phyloP scores from a whole-genome alignment of 2,113 vertebrate species.

The Chitala chitala region DNA sequence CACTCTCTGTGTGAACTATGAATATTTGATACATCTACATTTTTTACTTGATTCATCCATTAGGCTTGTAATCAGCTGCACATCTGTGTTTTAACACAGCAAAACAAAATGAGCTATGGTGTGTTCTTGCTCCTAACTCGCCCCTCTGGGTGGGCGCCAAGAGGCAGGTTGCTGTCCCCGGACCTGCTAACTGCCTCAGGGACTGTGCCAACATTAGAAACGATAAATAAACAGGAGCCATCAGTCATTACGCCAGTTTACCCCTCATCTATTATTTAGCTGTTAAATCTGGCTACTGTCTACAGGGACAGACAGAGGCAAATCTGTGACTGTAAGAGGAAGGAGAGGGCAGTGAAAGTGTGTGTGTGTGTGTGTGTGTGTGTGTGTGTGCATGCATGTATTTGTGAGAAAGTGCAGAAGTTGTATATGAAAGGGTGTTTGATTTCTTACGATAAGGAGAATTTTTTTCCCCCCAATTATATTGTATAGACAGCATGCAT shows the following conservation, averaged over 20 bases:
- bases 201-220: slow-evolving; percentile 8
- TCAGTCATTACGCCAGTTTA: slow-evolving; percentile 36
- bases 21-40: background rate
- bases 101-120: slow-evolving; percentile 3
- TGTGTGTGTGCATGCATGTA: background rate
- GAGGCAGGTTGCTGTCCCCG: background rate
- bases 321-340: too few species aligned
- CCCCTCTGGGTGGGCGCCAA: background rate
- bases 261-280: slow-evolving; percentile 50
- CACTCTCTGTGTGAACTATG: background rate
- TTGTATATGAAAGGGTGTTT: background rate
- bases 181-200: background rate
- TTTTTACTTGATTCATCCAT: too few species aligned
- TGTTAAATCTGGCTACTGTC: background rate
- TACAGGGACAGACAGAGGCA: background rate
- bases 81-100: background rate
- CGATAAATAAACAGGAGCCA: slow-evolving; percentile 41
- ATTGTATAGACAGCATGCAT: background rate
- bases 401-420: background rate
- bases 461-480: background rate
- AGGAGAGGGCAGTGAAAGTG: too few species aligned
- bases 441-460: slow-evolving; percentile 5
- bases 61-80: background rate
- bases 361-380: background rate
- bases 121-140: background rate